These are phyloP conservation scores for Proales similis DNA, from an alignment of 1,140 invertebrate genomes.

Conservation along the genomic window DNA sequence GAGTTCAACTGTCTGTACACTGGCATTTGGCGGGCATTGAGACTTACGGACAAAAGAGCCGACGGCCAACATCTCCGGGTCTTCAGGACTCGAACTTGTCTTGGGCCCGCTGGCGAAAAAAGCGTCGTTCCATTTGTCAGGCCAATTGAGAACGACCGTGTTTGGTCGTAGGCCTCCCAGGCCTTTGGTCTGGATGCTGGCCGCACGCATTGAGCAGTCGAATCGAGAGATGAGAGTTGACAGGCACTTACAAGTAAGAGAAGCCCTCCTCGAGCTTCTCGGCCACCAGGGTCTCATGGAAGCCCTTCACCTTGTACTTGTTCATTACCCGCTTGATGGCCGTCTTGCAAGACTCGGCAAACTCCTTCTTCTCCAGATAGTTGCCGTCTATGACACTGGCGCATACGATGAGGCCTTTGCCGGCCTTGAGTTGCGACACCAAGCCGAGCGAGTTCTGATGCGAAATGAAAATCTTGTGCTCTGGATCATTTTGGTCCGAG, in stretches of 20 bases:
- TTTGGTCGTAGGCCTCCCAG: slow-evolving; percentile 95
- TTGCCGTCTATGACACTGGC: slow-evolving; percentile 75
- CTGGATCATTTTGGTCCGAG: too few species aligned
- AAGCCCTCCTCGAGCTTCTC: slow-evolving; percentile 75
- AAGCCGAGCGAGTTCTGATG: slow-evolving; percentile 80
- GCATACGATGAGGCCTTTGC: slow-evolving; percentile 79
- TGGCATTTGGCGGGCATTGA: too few species aligned
- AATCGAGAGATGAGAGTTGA: too few species aligned
- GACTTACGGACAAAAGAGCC: slow-evolving; percentile 19
- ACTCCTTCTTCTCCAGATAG: slow-evolving; percentile 58
- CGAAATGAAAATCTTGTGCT: not conserved
- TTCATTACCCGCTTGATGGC: slow-evolving; percentile 71
- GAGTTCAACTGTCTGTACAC: too few species aligned
- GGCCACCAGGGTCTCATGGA: slow-evolving; percentile 83
- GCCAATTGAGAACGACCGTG: slow-evolving; percentile 94
- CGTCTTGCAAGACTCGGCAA: slow-evolving; percentile 70
- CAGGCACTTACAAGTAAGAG: too few species aligned
- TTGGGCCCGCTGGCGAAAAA: too few species aligned
- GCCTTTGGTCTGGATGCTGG: slow-evolving; percentile 84
- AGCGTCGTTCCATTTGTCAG: slow-evolving; percentile 93
- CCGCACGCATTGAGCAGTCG: too few species aligned
- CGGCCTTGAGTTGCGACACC: slow-evolving; percentile 93
- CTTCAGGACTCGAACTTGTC: too few species aligned
- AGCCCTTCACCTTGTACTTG: slow-evolving; percentile 90
- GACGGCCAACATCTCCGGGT: slow-evolving; percentile 1